Evolutionary conservation across 2,113 vertebrate genomes (phyloP).

Genomic region (Neogobius melanostomus): DNA sequence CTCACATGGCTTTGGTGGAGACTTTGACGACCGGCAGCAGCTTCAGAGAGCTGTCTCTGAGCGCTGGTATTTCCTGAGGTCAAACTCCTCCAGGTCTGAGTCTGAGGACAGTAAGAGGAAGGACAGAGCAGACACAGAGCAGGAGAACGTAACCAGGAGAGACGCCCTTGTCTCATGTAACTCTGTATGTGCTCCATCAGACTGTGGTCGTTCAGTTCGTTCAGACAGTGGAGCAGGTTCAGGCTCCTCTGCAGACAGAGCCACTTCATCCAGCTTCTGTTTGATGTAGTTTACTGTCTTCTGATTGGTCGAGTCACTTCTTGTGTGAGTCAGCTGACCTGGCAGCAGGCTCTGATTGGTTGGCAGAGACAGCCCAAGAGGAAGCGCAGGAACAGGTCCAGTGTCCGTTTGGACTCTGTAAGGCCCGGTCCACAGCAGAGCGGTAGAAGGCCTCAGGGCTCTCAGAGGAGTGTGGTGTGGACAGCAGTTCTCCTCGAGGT

Average conservation of each 20-base stretch:
- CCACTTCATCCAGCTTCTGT: not conserved
- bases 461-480: too few species aligned
- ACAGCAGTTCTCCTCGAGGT: too few species aligned
- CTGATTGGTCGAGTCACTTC: not conserved
- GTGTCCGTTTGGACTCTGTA: too few species aligned
- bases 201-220: slow-evolving; percentile 14
- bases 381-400: too few species aligned
- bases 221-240: slow-evolving; percentile 27
- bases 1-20: not conserved
- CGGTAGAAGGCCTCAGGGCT: too few species aligned
- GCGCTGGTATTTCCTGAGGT: slow-evolving; percentile 32
- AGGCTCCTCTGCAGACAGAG: slow-evolving; percentile 8
- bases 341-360: too few species aligned
- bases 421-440: too few species aligned
- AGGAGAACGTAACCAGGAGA: slow-evolving; percentile 11
- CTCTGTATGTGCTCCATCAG: slow-evolving; percentile 14
- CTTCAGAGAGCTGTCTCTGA: slow-evolving; percentile 37
- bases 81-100: slow-evolving; percentile 25
- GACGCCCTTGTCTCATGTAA: slow-evolving; percentile 3
- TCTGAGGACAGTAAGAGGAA: slow-evolving; percentile 31
- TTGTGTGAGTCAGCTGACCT: slow-evolving; percentile 2
- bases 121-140: slow-evolving; percentile 33
- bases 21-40: slow-evolving; percentile 26
- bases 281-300: not conserved
- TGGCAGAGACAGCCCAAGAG: too few species aligned